Percentiles rank a stretch among this genome's conserved stretches.
Evolutionary conservation across 2,888 invertebrate genomes (phyloP).

Genomic region (Sicus ferrugineus): DNA sequence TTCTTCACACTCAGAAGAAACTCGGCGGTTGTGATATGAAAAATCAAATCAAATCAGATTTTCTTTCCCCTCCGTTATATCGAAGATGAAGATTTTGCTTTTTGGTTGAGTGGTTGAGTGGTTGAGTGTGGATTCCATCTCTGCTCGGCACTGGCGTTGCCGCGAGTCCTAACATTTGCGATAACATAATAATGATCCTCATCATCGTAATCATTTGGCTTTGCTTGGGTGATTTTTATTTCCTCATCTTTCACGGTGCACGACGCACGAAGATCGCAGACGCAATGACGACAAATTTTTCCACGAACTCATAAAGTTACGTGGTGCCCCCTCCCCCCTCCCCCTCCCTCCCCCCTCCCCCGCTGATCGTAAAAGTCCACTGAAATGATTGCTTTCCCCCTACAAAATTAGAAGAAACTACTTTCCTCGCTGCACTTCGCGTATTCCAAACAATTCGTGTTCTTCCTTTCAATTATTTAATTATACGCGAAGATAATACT

Average conservation of each 20-base stretch:
- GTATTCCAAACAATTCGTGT: conserved; percentile 12
- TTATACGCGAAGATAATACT: conserved; percentile 15
- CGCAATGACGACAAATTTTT: conserved; percentile 60
- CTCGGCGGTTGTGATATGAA: too few relatives aligned
- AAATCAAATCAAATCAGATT: too few relatives aligned
- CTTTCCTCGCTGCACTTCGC: conserved; percentile 26
- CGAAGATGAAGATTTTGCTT: too few relatives aligned
- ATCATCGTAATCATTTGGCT: conserved; percentile 32
- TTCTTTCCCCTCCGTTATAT: too few relatives aligned
- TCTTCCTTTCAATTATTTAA: conserved; percentile 31
- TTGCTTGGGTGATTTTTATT: conserved; percentile 44
- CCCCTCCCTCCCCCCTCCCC: too few relatives aligned
- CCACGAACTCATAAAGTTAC: conserved; percentile 48
- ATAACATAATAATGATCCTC: conserved; percentile 16
- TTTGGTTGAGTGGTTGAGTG: background rate
- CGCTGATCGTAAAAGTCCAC: too few relatives aligned
- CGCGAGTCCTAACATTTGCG: background rate
- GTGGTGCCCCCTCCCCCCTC: conserved; percentile 17
- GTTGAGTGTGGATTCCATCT: background rate
- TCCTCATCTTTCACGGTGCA: background rate
- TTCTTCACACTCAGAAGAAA: too few relatives aligned
- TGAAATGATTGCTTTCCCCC: too few relatives aligned
- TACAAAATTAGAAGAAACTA: too few relatives aligned
- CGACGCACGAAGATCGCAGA: conserved; percentile 45
- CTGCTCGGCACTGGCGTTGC: background rate